Evolutionary conservation across 2,113 vertebrate genomes (phyloP).

Genomic region (Brienomyrus longianalis): DNA sequence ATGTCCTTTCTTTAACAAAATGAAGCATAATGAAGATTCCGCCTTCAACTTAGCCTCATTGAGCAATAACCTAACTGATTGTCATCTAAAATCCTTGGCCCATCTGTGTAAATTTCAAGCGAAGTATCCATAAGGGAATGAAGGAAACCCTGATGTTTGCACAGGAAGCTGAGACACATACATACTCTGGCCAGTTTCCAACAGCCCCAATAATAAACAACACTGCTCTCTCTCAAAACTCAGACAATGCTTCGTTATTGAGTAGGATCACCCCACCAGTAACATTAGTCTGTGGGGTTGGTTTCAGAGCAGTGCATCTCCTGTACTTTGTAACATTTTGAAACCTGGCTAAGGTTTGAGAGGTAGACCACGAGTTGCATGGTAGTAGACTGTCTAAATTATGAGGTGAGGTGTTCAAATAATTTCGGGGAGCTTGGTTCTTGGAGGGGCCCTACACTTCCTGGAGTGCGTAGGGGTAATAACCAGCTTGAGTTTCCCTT

Average conservation of each 20-base stretch:
- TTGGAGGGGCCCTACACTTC: background rate
- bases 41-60: background rate
- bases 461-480: background rate
- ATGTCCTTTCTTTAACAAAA: background rate
- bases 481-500: slow-evolving; percentile 1
- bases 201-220: background rate
- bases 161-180: background rate
- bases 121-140: background rate
- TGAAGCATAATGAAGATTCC: background rate
- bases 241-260: background rate
- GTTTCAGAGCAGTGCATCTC: background rate
- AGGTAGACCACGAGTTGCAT: background rate
- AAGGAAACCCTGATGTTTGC: background rate
- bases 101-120: background rate
- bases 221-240: background rate
- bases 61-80: background rate
- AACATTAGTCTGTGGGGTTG: background rate
- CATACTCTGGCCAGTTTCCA: background rate
- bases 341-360: background rate
- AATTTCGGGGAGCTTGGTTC: background rate
- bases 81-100: background rate
- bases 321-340: background rate
- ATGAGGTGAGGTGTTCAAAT: background rate
- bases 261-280: background rate
- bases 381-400: background rate